Percentiles rank a stretch among this genome's conserved stretches.
Evolutionary conservation across 2,888 invertebrate species (phyloP).

Genomic region (Acrobasis suavella): DNA sequence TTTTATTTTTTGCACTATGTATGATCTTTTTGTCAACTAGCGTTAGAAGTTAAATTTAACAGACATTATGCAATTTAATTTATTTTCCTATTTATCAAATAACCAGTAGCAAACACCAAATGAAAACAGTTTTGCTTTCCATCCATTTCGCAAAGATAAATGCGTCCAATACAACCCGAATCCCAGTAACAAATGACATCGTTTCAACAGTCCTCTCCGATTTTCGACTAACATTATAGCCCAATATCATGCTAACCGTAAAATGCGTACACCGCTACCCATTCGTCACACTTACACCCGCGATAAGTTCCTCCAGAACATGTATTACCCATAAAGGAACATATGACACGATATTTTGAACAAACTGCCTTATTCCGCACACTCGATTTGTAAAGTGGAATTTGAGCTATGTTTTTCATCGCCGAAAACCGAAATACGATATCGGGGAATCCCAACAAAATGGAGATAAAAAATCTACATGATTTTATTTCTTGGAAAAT

Average conservation of each 20-base stretch:
- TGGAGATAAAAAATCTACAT: slow-evolving; percentile 1
- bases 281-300: slow-evolving; percentile 42
- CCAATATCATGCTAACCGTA: slow-evolving; percentile 46
- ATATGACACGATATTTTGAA: slow-evolving; percentile 30
- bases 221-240: slow-evolving; percentile 50
- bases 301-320: slow-evolving; percentile 35
- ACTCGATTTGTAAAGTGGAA: slow-evolving; percentile 22
- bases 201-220: slow-evolving; percentile 47
- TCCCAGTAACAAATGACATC: slow-evolving; percentile 50
- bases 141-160: slow-evolving; percentile 35
- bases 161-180: slow-evolving; percentile 51
- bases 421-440: background rate
- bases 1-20: too few relatives aligned
- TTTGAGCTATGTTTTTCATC: slow-evolving; percentile 18
- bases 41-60: too few relatives aligned
- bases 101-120: slow-evolving; percentile 7
- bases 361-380: slow-evolving; percentile 20
- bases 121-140: slow-evolving; percentile 19
- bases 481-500: background rate
- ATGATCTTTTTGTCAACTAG: too few relatives aligned
- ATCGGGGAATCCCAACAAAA: background rate
- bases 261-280: slow-evolving; percentile 35
- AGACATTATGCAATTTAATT: too few relatives aligned
- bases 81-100: too few relatives aligned
- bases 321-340: slow-evolving; percentile 32